phyloP scores from a whole-genome alignment of 2,888 invertebrate species.

The Luffia ferchaultella region DNA sequence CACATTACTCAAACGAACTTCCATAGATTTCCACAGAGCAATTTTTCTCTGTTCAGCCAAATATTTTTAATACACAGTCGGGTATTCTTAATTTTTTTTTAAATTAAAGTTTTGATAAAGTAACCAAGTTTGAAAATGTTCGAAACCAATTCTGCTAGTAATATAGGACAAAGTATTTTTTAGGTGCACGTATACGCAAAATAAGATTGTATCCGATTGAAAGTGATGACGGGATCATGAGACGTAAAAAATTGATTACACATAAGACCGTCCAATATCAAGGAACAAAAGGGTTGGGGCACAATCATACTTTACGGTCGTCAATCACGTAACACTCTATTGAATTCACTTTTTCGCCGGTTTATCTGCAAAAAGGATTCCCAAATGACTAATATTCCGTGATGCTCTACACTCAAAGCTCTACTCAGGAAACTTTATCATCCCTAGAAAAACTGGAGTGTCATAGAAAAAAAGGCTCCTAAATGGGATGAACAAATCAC shows the following conservation, averaged over 20 bases:
- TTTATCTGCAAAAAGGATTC: neutral
- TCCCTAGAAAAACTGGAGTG: neutral
- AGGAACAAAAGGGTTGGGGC: conserved; percentile 1
- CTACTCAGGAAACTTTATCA: neutral
- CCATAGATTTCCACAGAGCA: no score
- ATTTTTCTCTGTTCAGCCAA: no score
- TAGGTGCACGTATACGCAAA: no score
- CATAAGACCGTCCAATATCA: neutral
- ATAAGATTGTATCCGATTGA: no score
- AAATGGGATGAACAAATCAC: conserved; percentile 14
- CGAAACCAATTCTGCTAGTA: no score
- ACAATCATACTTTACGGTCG: conserved; percentile 3
- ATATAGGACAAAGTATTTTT: no score
- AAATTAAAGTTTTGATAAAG: no score
- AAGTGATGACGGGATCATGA: neutral
- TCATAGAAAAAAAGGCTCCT: neutral
- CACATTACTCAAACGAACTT: no score
- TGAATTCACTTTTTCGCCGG: neutral
- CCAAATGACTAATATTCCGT: neutral
- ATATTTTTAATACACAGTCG: no score
- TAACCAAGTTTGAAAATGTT: no score
- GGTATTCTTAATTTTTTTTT: no score
- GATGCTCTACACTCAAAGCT: neutral
- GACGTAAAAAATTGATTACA: conserved; percentile 8
- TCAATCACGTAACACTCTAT: neutral